Percentiles rank a stretch among this genome's conserved stretches.
These are phyloP conservation scores for Tricholaema leucomelas DNA, from an alignment of 2,113 vertebrate genomes.

Conservation along the genomic window DNA sequence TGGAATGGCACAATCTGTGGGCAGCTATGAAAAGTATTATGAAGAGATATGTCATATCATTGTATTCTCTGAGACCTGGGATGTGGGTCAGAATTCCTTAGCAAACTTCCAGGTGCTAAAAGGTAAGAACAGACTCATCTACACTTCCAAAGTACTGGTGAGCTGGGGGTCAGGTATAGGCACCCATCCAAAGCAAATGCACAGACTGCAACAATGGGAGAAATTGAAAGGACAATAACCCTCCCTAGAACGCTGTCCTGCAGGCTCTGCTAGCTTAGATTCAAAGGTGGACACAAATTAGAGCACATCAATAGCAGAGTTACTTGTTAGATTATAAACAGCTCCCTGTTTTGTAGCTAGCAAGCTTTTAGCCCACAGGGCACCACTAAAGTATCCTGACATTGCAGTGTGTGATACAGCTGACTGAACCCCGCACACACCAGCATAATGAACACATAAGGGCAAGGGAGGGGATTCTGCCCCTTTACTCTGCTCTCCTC, in stretches of 20 bases:
- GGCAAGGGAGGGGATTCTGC: too few species aligned
- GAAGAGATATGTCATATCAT: background rate
- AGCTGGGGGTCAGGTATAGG: background rate
- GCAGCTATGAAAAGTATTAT: background rate
- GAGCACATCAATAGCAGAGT: background rate
- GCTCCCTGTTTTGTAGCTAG: background rate
- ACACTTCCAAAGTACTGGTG: background rate
- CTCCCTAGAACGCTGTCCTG: background rate
- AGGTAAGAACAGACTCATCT: background rate
- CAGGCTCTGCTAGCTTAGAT: background rate
- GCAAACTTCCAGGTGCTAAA: background rate
- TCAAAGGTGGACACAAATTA: background rate
- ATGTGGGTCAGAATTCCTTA: background rate
- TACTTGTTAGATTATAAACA: background rate
- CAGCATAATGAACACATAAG: background rate
- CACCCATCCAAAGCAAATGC: too few species aligned
- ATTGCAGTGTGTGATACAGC: background rate
- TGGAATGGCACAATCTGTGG: background rate
- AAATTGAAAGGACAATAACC: background rate
- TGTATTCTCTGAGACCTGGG: background rate
- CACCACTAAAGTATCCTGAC: background rate
- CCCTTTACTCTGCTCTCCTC: too few species aligned
- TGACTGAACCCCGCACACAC: background rate
- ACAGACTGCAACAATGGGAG: background rate
- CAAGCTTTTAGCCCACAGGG: background rate